phyloP scores from a whole-genome alignment of 2,888 invertebrate genomes.

The Drosophila pseudotakahashii region DNA sequence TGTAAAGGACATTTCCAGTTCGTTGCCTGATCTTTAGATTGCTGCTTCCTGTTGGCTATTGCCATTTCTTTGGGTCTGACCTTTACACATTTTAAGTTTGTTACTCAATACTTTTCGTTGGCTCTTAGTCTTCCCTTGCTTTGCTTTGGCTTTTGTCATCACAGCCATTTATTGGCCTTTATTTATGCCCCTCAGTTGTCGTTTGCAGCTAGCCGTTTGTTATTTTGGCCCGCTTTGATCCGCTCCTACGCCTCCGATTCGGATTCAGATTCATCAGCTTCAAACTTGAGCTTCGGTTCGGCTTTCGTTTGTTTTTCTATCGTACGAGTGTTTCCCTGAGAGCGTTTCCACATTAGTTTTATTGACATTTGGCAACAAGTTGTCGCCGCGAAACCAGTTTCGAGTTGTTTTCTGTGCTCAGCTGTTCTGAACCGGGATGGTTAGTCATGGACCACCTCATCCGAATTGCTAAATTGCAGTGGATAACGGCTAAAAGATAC shows the following conservation, averaged over 20 bases:
- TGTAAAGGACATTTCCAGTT: slow-evolving; percentile 25
- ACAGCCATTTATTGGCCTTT: slow-evolving; percentile 64
- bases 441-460: slow-evolving; percentile 68
- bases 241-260: slow-evolving; percentile 67
- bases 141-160: slow-evolving; percentile 50
- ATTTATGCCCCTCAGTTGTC: slow-evolving; percentile 56
- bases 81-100: slow-evolving; percentile 72
- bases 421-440: slow-evolving; percentile 58
- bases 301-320: slow-evolving; percentile 37
- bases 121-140: slow-evolving; percentile 14
- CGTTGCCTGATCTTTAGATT: slow-evolving; percentile 8
- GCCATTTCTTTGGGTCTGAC: slow-evolving; percentile 68
- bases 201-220: slow-evolving; percentile 17
- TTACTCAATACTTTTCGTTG: slow-evolving; percentile 69
- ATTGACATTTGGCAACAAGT: slow-evolving; percentile 76
- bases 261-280: background rate
- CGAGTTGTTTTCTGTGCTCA: slow-evolving; percentile 58
- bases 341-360: slow-evolving; percentile 65
- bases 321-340: slow-evolving; percentile 33
- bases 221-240: slow-evolving; percentile 33
- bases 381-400: slow-evolving; percentile 63
- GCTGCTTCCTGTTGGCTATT: slow-evolving; percentile 37
- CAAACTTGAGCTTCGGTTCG: slow-evolving; percentile 29
- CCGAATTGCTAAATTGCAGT: slow-evolving; percentile 49
- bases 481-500: slow-evolving; percentile 31